Conservation (phyloP, 2,888 invertebrate species). For the Plutella xylostella region DNA sequence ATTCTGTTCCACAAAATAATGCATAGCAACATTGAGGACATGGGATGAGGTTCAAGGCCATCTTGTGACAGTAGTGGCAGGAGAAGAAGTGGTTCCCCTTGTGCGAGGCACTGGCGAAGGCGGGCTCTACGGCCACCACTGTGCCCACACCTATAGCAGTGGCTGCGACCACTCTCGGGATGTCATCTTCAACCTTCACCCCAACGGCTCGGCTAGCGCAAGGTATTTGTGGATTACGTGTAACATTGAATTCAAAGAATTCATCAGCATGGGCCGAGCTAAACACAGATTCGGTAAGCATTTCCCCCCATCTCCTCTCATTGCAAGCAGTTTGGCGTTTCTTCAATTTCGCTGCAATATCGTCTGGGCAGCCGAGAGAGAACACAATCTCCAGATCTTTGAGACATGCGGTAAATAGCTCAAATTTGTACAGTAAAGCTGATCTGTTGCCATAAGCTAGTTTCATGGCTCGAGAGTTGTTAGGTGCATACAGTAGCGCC, state of each 20-base stretch:
- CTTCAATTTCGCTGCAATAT: slow-evolving; percentile 10
- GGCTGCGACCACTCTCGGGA: slow-evolving; percentile 7
- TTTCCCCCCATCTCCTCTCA: slow-evolving; percentile 8
- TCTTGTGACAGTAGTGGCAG: slow-evolving; percentile 16
- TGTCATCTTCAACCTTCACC: not conserved
- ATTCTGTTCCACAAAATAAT: slow-evolving; percentile 15
- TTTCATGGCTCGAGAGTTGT: slow-evolving; percentile 15
- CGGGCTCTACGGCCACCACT: slow-evolving; percentile 11
- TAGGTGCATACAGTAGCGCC: slow-evolving; percentile 18
- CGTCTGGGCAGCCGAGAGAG: slow-evolving; percentile 13
- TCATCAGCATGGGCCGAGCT: not conserved
- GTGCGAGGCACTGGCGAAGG: slow-evolving; percentile 7
- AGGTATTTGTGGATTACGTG: slow-evolving; percentile 11
- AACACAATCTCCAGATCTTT: slow-evolving; percentile 17
- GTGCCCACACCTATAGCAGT: slow-evolving; percentile 10
- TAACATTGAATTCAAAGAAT: slow-evolving; percentile 10
- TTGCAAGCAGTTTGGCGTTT: slow-evolving; percentile 12
- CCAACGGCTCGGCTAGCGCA: slow-evolving; percentile 9
- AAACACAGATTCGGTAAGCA: not conserved
- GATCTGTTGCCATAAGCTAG: slow-evolving; percentile 20
- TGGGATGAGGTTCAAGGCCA: slow-evolving; percentile 16
- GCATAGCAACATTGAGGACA: slow-evolving; percentile 15
- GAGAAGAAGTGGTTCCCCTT: not conserved
- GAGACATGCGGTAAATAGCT: slow-evolving; percentile 13
- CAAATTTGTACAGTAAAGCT: slow-evolving; percentile 13